Conservation (phyloP, 92 coral and sea anemone genomes). For the Nematostella vectensis region DNA sequence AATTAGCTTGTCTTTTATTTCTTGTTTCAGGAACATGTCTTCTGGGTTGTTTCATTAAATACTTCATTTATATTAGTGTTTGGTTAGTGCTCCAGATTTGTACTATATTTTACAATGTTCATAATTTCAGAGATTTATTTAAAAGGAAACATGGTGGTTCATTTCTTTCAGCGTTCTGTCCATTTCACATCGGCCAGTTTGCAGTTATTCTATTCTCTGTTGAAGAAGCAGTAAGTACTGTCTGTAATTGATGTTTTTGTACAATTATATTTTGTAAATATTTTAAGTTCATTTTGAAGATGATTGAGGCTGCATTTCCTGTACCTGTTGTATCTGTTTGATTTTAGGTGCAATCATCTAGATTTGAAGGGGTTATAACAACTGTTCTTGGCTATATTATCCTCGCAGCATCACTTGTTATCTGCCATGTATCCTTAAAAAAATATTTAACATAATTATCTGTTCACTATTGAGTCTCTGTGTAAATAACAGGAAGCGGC, state of each 20-base stretch:
- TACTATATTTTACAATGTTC: neutral
- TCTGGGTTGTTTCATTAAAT: conserved; percentile 97
- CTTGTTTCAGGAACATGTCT: conserved; percentile 78
- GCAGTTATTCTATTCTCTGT: conserved; percentile 74
- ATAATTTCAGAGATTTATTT: neutral
- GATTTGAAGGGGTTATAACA: conserved; percentile 80
- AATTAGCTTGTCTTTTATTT: too few relatives aligned
- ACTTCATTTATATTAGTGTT: conserved; percentile 95
- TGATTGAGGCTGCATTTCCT: too few relatives aligned
- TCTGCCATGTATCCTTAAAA: conserved; percentile 91
- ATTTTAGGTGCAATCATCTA: conserved; percentile 80
- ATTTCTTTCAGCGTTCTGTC: conserved; percentile 74
- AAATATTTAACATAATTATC: neutral
- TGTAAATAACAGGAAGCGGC: too few relatives aligned
- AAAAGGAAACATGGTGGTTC: neutral
- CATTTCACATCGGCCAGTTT: conserved; percentile 96
- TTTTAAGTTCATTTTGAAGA: too few relatives aligned
- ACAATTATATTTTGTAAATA: too few relatives aligned
- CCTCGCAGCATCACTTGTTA: conserved; percentile 63
- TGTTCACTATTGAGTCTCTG: too few relatives aligned
- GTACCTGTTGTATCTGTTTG: too few relatives aligned
- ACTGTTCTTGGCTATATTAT: conserved; percentile 90
- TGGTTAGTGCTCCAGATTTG: conserved; percentile 48
- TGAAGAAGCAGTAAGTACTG: conserved; percentile 79
- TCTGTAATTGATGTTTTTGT: neutral